phyloP scores from a whole-genome alignment of 92 coral and sea anemone species.

The Porites cylindrica region DNA sequence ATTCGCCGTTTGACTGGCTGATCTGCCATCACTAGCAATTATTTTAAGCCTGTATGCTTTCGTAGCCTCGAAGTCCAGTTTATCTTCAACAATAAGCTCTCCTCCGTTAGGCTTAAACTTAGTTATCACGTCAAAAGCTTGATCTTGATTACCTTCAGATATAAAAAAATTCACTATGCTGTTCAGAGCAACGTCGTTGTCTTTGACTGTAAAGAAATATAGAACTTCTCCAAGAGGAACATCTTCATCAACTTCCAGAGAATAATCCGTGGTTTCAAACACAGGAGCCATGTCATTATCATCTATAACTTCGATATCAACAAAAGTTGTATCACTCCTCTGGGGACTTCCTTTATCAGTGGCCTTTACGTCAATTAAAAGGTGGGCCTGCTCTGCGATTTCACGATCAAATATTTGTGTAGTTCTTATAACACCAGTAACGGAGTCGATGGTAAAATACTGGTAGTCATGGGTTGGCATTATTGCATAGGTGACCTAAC shows the following conservation, averaged over 20 bases:
- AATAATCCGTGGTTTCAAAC: constrained; percentile 61
- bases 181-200: constrained; percentile 73
- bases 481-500: constrained; percentile 57
- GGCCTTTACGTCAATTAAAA: constrained; percentile 62
- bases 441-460: constrained; percentile 55
- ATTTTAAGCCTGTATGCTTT: constrained; percentile 66
- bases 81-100: constrained; percentile 50
- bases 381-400: background rate
- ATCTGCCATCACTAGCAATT: constrained; percentile 68
- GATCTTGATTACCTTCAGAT: constrained; percentile 77
- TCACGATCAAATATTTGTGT: constrained; percentile 76
- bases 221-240: constrained; percentile 50
- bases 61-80: constrained; percentile 71
- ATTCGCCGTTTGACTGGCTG: constrained; percentile 26
- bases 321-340: constrained; percentile 31
- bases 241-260: constrained; percentile 72
- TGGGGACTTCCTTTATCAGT: constrained; percentile 66
- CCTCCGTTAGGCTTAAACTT: constrained; percentile 46
- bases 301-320: constrained; percentile 68
- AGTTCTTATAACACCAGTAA: constrained; percentile 73
- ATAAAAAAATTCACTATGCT: constrained; percentile 68
- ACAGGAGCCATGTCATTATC: constrained; percentile 78
- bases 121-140: constrained; percentile 69
- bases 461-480: constrained; percentile 5
- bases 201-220: constrained; percentile 51